Evolutionary conservation across 2,888 invertebrate genomes (phyloP).

Genomic region (Parthenolecanium corni): DNA sequence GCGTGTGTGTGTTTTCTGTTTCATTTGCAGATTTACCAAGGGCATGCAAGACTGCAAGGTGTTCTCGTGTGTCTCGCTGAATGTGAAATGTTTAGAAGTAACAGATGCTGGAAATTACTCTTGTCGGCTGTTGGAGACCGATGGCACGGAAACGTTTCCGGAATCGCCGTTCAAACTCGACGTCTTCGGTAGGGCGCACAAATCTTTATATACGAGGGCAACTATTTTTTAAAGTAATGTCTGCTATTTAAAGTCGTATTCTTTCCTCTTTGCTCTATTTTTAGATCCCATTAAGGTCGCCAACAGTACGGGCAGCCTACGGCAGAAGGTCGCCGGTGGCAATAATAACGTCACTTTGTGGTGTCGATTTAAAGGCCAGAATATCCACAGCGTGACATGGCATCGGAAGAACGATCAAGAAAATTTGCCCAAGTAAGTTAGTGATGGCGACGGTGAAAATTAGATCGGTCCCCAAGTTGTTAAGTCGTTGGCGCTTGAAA

Average conservation of each 20-base stretch:
- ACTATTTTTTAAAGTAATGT: neutral
- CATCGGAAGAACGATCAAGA: neutral
- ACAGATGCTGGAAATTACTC: slow-evolving; percentile 49
- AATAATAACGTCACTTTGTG: neutral
- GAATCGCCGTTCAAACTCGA: slow-evolving; percentile 35
- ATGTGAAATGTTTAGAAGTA: slow-evolving; percentile 32
- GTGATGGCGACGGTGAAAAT: too few species aligned
- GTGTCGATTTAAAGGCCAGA: slow-evolving; percentile 2
- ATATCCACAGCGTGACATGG: neutral
- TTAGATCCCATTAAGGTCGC: slow-evolving; percentile 5
- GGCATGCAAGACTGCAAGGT: neutral
- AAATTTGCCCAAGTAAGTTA: neutral
- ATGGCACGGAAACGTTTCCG: slow-evolving; percentile 37
- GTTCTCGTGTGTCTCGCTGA: slow-evolving; percentile 18
- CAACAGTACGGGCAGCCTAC: neutral
- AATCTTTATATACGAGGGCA: neutral
- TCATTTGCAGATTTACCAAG: neutral
- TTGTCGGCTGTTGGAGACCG: slow-evolving; percentile 44
- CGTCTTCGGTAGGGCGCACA: slow-evolving; percentile 36
- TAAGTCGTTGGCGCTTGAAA: too few species aligned
- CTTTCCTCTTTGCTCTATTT: neutral
- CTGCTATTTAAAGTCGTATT: neutral
- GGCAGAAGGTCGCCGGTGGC: neutral
- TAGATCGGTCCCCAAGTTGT: too few species aligned
- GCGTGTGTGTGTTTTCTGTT: neutral